Evolutionary conservation across 2,113 vertebrate genomes (phyloP).

Genomic region (Meleagris gallopavo): DNA sequence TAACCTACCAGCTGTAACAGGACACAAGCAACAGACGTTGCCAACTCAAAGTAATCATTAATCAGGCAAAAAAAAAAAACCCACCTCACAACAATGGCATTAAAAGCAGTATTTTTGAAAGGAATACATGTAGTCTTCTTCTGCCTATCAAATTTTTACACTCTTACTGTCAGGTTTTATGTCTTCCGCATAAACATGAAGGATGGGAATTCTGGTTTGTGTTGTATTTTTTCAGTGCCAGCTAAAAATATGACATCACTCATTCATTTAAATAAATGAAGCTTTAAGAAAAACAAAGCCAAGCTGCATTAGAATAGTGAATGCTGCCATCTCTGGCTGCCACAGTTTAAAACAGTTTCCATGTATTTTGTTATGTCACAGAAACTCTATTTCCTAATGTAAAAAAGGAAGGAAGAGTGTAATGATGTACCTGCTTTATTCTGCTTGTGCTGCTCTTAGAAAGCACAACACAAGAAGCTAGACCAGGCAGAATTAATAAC

Average conservation of each 20-base stretch:
- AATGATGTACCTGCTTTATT: background rate
- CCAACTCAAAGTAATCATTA: constrained; percentile 21
- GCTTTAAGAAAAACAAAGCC: background rate
- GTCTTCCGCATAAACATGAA: background rate
- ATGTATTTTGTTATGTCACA: background rate
- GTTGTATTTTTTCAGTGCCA: background rate
- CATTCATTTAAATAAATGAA: background rate
- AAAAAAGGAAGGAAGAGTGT: background rate
- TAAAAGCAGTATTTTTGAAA: background rate
- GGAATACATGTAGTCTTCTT: background rate
- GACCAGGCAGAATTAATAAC: background rate
- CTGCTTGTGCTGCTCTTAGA: background rate
- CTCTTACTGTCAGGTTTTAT: background rate
- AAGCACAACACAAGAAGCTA: background rate
- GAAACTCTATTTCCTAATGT: background rate
- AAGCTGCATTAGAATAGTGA: background rate
- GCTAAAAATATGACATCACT: background rate
- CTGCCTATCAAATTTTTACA: background rate
- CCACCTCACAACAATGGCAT: background rate
- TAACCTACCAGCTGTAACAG: constrained; percentile 30
- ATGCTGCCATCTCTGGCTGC: constrained; percentile 44
- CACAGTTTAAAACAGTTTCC: background rate
- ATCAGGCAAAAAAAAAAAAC: background rate
- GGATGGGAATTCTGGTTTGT: background rate
- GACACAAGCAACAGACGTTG: constrained; percentile 43